A percentile compares a stretch with the other conserved stretches of the same genome.
These are phyloP conservation scores for Brachionus rotundiformis DNA, from an alignment of 1,140 invertebrate species.

Conservation along the genomic window DNA sequence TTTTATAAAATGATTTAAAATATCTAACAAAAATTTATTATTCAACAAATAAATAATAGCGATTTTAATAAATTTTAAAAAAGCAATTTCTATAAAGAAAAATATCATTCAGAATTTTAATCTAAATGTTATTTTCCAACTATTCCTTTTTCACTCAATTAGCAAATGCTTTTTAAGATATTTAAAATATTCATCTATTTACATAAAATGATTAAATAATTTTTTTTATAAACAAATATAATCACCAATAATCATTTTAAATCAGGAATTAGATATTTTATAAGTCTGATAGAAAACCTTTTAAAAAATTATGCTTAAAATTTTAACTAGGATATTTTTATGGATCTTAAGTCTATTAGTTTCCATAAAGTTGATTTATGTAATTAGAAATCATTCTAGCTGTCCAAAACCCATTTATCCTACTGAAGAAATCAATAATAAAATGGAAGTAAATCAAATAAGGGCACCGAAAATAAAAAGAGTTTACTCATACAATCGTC, in stretches of 20 bases:
- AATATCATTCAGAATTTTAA: no score
- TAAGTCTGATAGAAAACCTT: not conserved
- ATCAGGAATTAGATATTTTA: not conserved
- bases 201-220: not conserved
- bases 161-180: not conserved
- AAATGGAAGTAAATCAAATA: not conserved
- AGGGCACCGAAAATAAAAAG: not conserved
- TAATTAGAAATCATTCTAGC: not conserved
- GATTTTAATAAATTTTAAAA: not conserved
- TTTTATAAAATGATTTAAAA: no score
- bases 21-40: no score
- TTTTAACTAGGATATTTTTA: not conserved
- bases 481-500: constrained; percentile 10
- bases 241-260: not conserved
- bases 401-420: not conserved
- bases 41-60: no score
- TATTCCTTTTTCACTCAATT: not conserved
- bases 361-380: constrained; percentile 14
- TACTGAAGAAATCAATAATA: not conserved
- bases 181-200: not conserved
- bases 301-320: not conserved
- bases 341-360: constrained; percentile 1
- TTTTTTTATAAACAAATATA: not conserved
- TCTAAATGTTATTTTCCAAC: not conserved
- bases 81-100: no score